These are phyloP conservation scores for Hydriomena furcata DNA, from an alignment of 2,888 invertebrate species.

Conservation along the genomic window DNA sequence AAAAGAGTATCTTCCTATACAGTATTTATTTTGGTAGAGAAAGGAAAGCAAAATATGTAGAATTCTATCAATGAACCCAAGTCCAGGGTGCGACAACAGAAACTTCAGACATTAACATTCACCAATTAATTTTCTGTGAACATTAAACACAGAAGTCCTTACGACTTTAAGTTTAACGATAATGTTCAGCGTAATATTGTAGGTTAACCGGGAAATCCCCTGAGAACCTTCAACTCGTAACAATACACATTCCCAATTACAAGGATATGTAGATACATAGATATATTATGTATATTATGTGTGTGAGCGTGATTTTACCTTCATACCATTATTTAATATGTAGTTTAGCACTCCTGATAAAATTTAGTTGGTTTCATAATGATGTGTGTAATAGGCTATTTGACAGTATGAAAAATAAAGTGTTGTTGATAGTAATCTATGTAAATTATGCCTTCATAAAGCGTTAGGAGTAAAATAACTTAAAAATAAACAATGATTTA, in stretches of 20 bases:
- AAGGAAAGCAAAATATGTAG: neutral
- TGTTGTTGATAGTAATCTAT: no score
- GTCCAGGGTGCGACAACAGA: constrained; percentile 4
- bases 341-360: no score
- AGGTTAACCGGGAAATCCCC: constrained; percentile 39
- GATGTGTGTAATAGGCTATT: no score
- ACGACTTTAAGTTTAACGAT: constrained; percentile 47
- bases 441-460: no score
- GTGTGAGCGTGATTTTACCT: constrained; percentile 17
- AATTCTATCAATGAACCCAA: neutral
- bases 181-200: constrained; percentile 34
- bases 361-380: no score
- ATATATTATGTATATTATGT: constrained; percentile 11
- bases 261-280: constrained; percentile 40
- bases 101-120: constrained; percentile 23
- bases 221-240: constrained; percentile 29
- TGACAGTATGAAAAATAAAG: no score
- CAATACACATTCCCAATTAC: constrained; percentile 44
- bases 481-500: no score
- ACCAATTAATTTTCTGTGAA: constrained; percentile 30
- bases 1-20: no score
- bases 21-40: no score
- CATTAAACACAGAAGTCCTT: constrained; percentile 40
- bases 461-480: no score
- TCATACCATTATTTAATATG: neutral